Evolutionary conservation across 2,888 invertebrate species (phyloP), one percentile per base, ranked within the genome.

Genomic region (Carterocephalus palaemon): DNA sequence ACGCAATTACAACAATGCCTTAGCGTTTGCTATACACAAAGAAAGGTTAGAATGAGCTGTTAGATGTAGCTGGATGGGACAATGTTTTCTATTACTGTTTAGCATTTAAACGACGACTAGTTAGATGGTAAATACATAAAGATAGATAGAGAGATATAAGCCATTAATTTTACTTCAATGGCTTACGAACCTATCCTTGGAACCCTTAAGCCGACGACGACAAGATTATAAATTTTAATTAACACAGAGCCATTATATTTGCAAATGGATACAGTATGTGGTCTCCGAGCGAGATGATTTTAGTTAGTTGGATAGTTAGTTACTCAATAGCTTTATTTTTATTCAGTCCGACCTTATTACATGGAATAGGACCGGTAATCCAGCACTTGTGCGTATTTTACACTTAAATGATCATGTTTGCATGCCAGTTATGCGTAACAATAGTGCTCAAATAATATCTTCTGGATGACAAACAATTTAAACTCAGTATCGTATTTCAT

Each of bases 221-320:
- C 43, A 24, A 40, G 43, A 48, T 51, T 51, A 48, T 51, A 51
- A 51, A 51, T 51, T 48, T 43, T 48, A 47, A 51, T 51, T 47
- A 51, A 40, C 48, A 42, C 32, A 38, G 33, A 31, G 12, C 26
- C 28, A 45, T 33, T 37, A 31, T 36, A 43, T 36, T 43, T 43
- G 42, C 34, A 36, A 43, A 43, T 36, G 13, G 26, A 12, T 19
- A 24, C 9, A 10, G 28, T 23, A 23, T 36, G 26, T 13, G 20
- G 23, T 43, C 23, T 22, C 12, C 28, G 28, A 15, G 17, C 28
- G 15, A 28, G 26, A 20, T 39, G 22, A 33, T 28, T 22, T 36
- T 12, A 29, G 28, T 29, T 22, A 29, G 34, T 36, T 29, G 10
- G 22, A 29, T 12, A 29, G 28, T 29, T 22, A 29, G 34, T 36